Evolutionary conservation across 2,113 vertebrate genomes (phyloP).

Genomic region (Antechinus stuartii): DNA sequence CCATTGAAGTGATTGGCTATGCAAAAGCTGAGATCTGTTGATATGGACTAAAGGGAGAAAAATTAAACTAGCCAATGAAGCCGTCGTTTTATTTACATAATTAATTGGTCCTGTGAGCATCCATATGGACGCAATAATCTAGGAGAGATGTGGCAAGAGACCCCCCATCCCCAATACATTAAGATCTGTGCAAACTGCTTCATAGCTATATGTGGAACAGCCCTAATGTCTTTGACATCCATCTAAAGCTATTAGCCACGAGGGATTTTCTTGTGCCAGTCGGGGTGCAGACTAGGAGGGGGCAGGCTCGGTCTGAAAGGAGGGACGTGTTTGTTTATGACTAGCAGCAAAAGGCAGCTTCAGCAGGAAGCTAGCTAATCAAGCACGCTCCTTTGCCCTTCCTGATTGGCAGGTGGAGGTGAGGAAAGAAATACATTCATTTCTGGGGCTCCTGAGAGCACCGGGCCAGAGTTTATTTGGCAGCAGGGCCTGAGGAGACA

Average conservation of each 20-base stretch:
- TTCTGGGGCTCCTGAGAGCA: neutral
- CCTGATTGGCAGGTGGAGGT: constrained; percentile 5
- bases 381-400: neutral
- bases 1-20: constrained; percentile 76
- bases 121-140: constrained; percentile 68
- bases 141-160: constrained; percentile 62
- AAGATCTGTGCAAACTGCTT: neutral
- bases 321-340: constrained; percentile 37
- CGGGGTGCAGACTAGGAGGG: constrained; percentile 21
- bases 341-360: constrained; percentile 45
- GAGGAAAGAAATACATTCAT: constrained; percentile 27
- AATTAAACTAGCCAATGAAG: constrained; percentile 72
- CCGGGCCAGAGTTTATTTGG: neutral
- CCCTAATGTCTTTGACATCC: constrained; percentile 69
- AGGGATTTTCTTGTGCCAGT: constrained; percentile 37
- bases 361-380: constrained; percentile 15
- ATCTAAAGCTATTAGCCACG: constrained; percentile 50
- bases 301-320: constrained; percentile 8
- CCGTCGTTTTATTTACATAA: constrained; percentile 77
- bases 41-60: constrained; percentile 73
- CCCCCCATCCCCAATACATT: constrained; percentile 29
- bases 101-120: constrained; percentile 73
- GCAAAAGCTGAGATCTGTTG: constrained; percentile 72
- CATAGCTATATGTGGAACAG: constrained; percentile 45
- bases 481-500: neutral